Base-by-base conservation (phyloP, 2,888 invertebrate genomes). In the Tyria jacobaeae region DNA sequence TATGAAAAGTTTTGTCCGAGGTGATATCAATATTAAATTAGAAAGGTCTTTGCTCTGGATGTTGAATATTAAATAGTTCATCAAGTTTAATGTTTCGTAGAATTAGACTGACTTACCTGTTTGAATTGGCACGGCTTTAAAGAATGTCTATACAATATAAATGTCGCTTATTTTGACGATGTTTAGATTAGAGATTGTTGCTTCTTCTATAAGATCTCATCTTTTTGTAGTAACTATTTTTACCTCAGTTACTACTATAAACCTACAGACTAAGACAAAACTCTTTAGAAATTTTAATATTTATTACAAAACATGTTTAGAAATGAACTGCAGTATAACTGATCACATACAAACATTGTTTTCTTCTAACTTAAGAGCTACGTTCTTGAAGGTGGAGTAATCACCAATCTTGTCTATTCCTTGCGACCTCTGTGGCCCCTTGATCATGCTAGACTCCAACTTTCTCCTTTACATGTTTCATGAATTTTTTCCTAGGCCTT, bases 31-130 rank as follows among this genome's bases (percentile, higher is more conserved):
- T 60, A 70, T 68, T 21, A 37, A 14, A 48, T 52, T 24, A 50
- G 58, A 57, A 57, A 74, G 80, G 76, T 78, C 76, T 79, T 79
- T 79, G 78, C 76, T 78, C 76, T 67, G 49, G 47, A 57, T 24
- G 31, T 53, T 3, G 55, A 31, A 44, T 51, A 34, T 21, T 71
- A 79, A 81, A 77, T 82, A 82, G 71, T 24, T 47, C 27, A 5
- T 27, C 10, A 41, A 66, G 21, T 68, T 76, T 72, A 59, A 68
- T 71, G 49, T 58, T 58, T 21, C 34, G n/a, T 50, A 49, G 62
- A 63, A 60, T 50, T 52, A 48, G 31, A 55, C 56, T 57, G 57
- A 44, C 34, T 59, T 63, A 68, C 64, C 63, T 61, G 59, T 54
- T 57, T 51, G 17, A 60, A 62, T 63, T 60, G 53, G 69, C 55